Evolutionary conservation across 1,140 invertebrate species (phyloP).

Genomic region (Arctopsyche grandis): DNA sequence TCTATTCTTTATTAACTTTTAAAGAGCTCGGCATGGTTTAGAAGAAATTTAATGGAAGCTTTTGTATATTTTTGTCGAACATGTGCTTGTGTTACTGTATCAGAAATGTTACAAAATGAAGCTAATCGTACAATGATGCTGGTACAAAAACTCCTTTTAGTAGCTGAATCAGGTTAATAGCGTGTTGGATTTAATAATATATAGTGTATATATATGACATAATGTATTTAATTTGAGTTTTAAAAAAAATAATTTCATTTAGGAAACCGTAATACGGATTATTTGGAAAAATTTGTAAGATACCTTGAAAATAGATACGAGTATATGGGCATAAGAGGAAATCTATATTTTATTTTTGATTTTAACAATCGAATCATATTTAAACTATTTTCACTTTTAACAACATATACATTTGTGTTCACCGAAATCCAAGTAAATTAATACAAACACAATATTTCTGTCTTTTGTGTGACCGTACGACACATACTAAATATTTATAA

Average conservation of each 20-base stretch:
- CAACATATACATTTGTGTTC: conserved; percentile 6
- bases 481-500: no score
- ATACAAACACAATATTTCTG: no score
- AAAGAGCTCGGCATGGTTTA: no score
- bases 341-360: neutral
- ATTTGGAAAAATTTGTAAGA: neutral
- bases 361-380: neutral
- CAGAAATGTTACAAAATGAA: neutral
- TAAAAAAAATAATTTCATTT: neutral
- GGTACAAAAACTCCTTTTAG: neutral
- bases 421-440: neutral
- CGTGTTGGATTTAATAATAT: no score
- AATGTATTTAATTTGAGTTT: no score
- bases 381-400: neutral
- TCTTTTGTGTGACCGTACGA: no score
- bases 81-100: neutral
- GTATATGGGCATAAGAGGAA: neutral
- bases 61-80: neutral
- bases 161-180: neutral
- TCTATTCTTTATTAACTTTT: no score
- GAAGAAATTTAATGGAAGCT: neutral
- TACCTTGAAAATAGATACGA: neutral
- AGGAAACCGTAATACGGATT: neutral
- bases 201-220: no score
- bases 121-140: neutral